These are phyloP conservation scores for Andrena praecox DNA, from an alignment of 2,888 invertebrate genomes.

Conservation along the genomic window DNA sequence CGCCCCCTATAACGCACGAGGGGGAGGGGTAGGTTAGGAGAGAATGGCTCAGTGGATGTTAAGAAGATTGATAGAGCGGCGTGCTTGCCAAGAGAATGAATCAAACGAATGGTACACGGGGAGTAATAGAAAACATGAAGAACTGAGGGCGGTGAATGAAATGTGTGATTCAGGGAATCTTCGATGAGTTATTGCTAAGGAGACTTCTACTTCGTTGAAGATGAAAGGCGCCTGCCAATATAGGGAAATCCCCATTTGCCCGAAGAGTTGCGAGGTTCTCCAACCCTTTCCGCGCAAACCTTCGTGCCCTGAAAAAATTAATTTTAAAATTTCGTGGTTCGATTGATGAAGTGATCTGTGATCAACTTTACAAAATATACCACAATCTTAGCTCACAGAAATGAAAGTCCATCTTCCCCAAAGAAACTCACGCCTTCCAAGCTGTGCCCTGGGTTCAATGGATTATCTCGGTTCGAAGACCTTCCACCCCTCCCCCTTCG, in stretches of 20 bases:
- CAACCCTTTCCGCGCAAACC: too few relatives aligned
- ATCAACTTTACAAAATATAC: not conserved
- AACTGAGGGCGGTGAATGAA: conserved; percentile 21
- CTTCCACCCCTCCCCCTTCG: conserved; percentile 51
- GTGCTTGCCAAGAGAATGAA: conserved; percentile 48
- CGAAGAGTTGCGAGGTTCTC: too few relatives aligned
- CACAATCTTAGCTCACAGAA: not conserved
- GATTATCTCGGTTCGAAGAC: conserved; percentile 69
- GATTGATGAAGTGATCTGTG: not conserved
- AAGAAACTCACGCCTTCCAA: conserved; percentile 1
- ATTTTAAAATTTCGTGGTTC: not conserved
- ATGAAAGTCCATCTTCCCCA: not conserved
- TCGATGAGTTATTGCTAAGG: not conserved
- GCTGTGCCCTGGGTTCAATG: conserved; percentile 49
- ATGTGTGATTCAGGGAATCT: not conserved
- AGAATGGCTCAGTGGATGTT: conserved; percentile 13
- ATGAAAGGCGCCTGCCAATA: not conserved
- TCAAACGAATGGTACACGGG: conserved; percentile 32
- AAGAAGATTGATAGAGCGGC: conserved; percentile 35
- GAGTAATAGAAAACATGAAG: conserved; percentile 39
- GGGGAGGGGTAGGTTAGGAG: conserved; percentile 3
- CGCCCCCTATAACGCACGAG: not conserved
- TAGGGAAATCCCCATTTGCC: too few relatives aligned
- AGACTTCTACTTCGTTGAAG: not conserved
- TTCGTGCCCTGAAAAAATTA: not conserved